Conservation (phyloP, 2,888 invertebrate genomes). For the Xylota sylvarum region DNA sequence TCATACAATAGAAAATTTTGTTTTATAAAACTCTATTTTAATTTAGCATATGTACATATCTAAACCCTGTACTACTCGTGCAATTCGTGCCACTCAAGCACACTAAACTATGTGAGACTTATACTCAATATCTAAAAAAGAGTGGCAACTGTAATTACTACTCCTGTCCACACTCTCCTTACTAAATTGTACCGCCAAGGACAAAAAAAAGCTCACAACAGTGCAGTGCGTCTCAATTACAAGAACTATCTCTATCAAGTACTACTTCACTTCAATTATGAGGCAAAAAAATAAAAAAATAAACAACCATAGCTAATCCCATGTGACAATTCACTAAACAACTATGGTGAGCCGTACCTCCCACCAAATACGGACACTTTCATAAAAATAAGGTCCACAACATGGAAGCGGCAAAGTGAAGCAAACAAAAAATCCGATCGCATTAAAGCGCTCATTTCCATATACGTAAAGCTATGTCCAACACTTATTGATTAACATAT, state of each 20-base stretch:
- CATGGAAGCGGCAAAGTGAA: not conserved
- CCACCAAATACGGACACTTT: constrained; percentile 65
- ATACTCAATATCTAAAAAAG: no score
- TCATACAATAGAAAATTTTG: no score
- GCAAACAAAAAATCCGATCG: constrained; percentile 47
- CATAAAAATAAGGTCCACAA: constrained; percentile 28
- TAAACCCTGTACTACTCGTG: no score
- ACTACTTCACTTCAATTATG: constrained; percentile 2
- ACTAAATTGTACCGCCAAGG: not conserved
- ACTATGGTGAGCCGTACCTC: constrained; percentile 50
- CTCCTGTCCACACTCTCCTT: not conserved
- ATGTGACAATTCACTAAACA: constrained; percentile 69
- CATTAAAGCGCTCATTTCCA: constrained; percentile 72
- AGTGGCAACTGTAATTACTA: not conserved
- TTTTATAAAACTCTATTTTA: no score
- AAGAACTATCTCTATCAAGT: not conserved
- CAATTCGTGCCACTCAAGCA: no score
- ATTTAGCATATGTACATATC: no score
- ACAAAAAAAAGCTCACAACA: constrained; percentile 1
- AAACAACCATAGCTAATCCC: constrained; percentile 29
- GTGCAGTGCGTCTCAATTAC: constrained; percentile 27
- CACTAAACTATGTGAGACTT: no score
- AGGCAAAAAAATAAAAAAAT: not conserved
- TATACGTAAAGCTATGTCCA: constrained; percentile 70
- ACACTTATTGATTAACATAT: constrained; percentile 75